phyloP scores from a whole-genome alignment of 92 coral and sea anemone genomes.

The Paramuricea clavata region DNA sequence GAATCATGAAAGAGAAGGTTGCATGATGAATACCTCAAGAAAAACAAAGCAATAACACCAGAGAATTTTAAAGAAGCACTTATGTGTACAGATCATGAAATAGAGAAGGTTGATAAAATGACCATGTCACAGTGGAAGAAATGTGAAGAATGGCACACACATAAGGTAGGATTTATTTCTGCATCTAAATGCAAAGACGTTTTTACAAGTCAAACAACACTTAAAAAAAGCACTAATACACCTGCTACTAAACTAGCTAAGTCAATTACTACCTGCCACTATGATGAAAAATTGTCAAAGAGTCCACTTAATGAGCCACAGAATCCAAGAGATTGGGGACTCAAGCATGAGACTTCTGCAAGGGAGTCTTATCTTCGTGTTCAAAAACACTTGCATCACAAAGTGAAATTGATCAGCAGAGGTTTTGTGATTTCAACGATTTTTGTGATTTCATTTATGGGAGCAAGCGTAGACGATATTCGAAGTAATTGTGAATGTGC shows the following conservation, averaged over 20 bases:
- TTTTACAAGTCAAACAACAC: constrained; percentile 30
- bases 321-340: constrained; percentile 50
- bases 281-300: constrained; percentile 18
- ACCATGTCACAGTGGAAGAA: constrained; percentile 37
- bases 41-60: neutral
- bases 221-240: constrained; percentile 26
- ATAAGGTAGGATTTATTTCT: constrained; percentile 44
- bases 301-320: constrained; percentile 21
- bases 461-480: constrained; percentile 30
- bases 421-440: constrained; percentile 27
- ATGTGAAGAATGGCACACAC: constrained; percentile 34
- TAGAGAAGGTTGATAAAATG: neutral
- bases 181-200: constrained; percentile 43
- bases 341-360: constrained; percentile 38
- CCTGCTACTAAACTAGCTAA: constrained; percentile 14
- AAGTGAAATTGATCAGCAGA: constrained; percentile 36
- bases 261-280: neutral
- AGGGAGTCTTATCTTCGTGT: constrained; percentile 27
- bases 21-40: neutral
- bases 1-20: neutral
- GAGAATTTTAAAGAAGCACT: no score
- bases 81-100: neutral
- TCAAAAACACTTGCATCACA: constrained; percentile 35
- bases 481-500: constrained; percentile 36
- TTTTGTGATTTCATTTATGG: constrained; percentile 32